Evolutionary conservation across 2,888 invertebrate genomes (phyloP).

Genomic region (Polyommatus icarus): DNA sequence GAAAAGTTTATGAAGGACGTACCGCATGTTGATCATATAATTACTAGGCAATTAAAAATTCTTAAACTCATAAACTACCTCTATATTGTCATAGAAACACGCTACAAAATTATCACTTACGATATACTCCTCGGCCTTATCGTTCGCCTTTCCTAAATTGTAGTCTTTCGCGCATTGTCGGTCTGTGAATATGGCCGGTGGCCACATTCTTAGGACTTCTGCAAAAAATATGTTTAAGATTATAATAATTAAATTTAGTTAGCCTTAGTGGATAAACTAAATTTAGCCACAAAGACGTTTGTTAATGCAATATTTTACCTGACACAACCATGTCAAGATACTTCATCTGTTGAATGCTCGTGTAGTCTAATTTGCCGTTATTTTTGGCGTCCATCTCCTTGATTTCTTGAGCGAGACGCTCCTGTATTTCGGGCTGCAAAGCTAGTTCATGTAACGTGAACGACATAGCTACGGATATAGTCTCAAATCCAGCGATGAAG

Average conservation of each 20-base stretch:
- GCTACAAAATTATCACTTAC: constrained; percentile 47
- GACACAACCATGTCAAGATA: constrained; percentile 83
- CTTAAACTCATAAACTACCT: background rate
- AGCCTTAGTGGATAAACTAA: too few species aligned
- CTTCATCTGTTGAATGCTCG: constrained; percentile 74
- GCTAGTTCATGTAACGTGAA: constrained; percentile 81
- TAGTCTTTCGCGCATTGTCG: constrained; percentile 74
- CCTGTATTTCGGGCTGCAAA: constrained; percentile 80
- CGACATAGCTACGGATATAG: constrained; percentile 65
- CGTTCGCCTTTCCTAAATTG: constrained; percentile 58
- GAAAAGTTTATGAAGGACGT: too few species aligned
- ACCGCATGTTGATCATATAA: too few species aligned
- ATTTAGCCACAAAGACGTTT: background rate
- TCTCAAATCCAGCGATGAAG: constrained; percentile 81
- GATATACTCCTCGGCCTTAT: constrained; percentile 52
- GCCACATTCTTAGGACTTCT: constrained; percentile 73
- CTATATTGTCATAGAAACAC: background rate
- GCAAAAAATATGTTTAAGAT: constrained; percentile 34
- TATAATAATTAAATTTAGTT: too few species aligned
- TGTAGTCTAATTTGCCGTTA: constrained; percentile 71
- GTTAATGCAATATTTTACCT: constrained; percentile 50
- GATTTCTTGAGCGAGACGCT: constrained; percentile 77
- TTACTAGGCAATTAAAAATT: background rate
- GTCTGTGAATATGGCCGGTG: constrained; percentile 62
- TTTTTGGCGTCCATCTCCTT: constrained; percentile 63